A percentile compares a stretch with the other conserved stretches of the same genome.
phyloP scores from a whole-genome alignment of 2,797 vertebrate species.

The Selene dorsalis region DNA sequence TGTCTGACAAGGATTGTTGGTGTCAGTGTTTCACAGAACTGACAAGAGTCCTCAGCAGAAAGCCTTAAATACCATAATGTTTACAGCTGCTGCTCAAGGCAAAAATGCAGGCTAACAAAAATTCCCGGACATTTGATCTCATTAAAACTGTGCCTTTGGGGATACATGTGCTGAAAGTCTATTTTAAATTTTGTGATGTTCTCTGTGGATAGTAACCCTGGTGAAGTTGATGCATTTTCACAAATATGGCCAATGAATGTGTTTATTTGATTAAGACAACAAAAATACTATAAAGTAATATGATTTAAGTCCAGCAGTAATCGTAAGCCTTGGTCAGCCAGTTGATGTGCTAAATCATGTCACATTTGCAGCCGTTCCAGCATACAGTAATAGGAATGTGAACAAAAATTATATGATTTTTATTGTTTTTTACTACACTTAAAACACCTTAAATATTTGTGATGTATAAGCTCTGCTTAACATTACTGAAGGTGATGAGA shows the following conservation, averaged over 20 bases:
- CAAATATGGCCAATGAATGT: constrained; percentile 52
- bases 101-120: neutral
- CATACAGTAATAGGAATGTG: neutral
- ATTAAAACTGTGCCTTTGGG: constrained; percentile 24
- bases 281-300: neutral
- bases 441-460: neutral
- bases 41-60: constrained; percentile 68
- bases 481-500: neutral
- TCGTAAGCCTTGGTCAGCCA: neutral
- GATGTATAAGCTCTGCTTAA: neutral
- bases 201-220: neutral
- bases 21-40: constrained; percentile 81
- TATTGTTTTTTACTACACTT: neutral
- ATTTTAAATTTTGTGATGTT: neutral
- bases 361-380: neutral
- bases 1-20: constrained; percentile 67
- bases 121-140: constrained; percentile 27
- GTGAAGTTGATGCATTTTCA: constrained; percentile 35
- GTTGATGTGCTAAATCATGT: neutral
- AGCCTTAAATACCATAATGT: constrained; percentile 34
- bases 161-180: neutral
- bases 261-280: neutral
- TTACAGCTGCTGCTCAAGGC: neutral
- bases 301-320: neutral
- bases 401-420: neutral